Percentiles rank a stretch among this genome's conserved stretches.
Conservation (phyloP, 2,888 invertebrate genomes). For the Hypolimnas misippus region DNA sequence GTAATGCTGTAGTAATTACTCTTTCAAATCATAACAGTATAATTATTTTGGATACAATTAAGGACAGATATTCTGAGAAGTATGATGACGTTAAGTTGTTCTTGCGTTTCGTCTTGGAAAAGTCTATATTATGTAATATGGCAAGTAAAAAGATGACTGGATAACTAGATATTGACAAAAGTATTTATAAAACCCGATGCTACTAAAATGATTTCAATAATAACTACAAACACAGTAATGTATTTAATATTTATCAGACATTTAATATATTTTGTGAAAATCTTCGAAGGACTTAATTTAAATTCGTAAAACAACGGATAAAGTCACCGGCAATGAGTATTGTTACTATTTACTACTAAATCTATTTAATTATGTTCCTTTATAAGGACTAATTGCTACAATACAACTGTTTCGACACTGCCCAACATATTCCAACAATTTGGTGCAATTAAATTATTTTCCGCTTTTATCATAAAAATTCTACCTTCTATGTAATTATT, state of each 20-base stretch:
- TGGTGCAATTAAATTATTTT: neutral
- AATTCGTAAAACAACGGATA: neutral
- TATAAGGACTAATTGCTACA: conserved; percentile 9
- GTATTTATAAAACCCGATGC: neutral
- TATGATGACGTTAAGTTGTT: no score
- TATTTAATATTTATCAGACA: no score
- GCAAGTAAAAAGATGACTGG: no score
- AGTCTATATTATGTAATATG: no score
- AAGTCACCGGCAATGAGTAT: neutral
- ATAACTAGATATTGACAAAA: neutral
- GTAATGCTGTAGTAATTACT: no score
- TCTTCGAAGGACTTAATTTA: neutral
- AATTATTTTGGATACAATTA: no score
- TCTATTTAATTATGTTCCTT: neutral
- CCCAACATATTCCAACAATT: neutral
- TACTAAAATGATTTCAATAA: no score
- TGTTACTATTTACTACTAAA: neutral
- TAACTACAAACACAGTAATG: no score
- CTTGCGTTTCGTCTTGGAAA: no score
- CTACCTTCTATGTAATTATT: neutral
- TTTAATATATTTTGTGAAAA: no score
- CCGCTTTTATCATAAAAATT: neutral
- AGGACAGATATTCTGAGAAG: no score
- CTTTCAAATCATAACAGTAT: no score
- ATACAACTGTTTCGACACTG: neutral